Evolutionary conservation across 2,888 invertebrate species (phyloP).

Genomic region (Caenorhabditis sulstoni): DNA sequence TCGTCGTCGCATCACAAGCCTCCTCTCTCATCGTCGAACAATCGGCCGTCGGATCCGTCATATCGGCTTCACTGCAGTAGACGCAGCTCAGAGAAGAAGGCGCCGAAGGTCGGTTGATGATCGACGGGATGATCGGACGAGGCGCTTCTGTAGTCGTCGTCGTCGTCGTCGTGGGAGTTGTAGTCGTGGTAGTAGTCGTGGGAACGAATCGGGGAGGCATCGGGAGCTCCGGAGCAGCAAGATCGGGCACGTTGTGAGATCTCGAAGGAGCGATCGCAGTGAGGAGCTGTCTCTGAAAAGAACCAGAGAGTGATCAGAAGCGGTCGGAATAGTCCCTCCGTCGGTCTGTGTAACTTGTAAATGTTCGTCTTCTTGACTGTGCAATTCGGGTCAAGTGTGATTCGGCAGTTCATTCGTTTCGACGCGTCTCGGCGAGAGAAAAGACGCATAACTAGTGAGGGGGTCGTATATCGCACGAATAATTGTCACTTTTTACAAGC

Average conservation of each 20-base stretch:
- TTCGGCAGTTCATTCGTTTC: conserved; percentile 31
- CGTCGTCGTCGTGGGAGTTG: conserved; percentile 15
- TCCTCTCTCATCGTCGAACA: conserved; percentile 55
- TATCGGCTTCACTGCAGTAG: conserved; percentile 61
- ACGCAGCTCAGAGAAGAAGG: conserved; percentile 44
- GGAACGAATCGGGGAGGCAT: conserved; percentile 42
- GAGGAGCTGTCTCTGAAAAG: conserved; percentile 56
- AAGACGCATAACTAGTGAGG: conserved; percentile 26
- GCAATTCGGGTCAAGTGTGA: conserved; percentile 35
- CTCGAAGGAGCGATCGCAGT: conserved; percentile 34
- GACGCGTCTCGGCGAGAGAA: conserved; percentile 1
- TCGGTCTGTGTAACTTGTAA: conserved; percentile 20
- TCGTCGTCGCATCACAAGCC: conserved; percentile 25
- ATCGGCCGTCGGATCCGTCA: conserved; percentile 70
- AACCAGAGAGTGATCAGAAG: conserved; percentile 13
- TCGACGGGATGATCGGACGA: conserved; percentile 37
- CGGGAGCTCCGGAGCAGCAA: conserved; percentile 54
- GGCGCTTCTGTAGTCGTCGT: conserved; percentile 9
- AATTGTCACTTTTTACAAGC: conserved; percentile 43
- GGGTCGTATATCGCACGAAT: conserved; percentile 39
- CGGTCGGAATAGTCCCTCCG: background rate
- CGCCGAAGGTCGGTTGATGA: conserved; percentile 22
- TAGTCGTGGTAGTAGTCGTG: conserved; percentile 19
- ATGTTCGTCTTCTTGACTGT: conserved; percentile 7
- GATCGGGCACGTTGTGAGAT: conserved; percentile 38